Evolutionary conservation across 2,113 vertebrate genomes (phyloP).

Genomic region (Cochlearius cochlearius): DNA sequence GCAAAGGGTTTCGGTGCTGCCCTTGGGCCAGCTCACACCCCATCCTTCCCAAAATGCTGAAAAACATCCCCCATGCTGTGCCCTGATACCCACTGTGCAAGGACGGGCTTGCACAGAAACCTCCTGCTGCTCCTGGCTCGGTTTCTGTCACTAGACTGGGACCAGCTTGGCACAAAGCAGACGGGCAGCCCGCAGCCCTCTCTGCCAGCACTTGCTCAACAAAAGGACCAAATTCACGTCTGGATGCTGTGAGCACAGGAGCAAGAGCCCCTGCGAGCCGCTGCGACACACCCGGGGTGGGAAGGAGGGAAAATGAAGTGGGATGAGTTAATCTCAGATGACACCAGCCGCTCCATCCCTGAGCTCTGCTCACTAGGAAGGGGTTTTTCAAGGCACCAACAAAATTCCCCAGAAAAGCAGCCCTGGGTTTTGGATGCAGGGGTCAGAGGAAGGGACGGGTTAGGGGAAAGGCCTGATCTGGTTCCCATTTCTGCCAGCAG

Average conservation of each 20-base stretch:
- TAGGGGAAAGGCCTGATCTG: background rate
- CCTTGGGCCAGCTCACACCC: background rate
- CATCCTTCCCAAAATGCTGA: background rate
- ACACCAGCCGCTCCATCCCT: background rate
- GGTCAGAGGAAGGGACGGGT: background rate
- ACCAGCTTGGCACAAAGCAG: background rate
- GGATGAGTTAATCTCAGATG: background rate
- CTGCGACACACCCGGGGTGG: background rate
- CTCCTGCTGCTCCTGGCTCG: background rate
- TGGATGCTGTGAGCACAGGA: background rate
- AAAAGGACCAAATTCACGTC: background rate
- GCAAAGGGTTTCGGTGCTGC: background rate
- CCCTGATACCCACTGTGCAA: background rate
- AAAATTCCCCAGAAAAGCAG: background rate
- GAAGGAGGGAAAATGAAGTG: background rate
- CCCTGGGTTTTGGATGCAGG: background rate
- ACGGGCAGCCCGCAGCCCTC: background rate
- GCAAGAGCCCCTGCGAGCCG: background rate
- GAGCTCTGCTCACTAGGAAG: background rate
- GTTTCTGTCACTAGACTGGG: background rate
- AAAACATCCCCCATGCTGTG: fast-evolving
- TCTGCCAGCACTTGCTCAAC: background rate
- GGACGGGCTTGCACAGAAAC: background rate
- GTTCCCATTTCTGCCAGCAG: background rate
- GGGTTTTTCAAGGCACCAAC: background rate